phyloP scores from a whole-genome alignment of 2,888 invertebrate genomes.

The Ectemnius continuus region DNA sequence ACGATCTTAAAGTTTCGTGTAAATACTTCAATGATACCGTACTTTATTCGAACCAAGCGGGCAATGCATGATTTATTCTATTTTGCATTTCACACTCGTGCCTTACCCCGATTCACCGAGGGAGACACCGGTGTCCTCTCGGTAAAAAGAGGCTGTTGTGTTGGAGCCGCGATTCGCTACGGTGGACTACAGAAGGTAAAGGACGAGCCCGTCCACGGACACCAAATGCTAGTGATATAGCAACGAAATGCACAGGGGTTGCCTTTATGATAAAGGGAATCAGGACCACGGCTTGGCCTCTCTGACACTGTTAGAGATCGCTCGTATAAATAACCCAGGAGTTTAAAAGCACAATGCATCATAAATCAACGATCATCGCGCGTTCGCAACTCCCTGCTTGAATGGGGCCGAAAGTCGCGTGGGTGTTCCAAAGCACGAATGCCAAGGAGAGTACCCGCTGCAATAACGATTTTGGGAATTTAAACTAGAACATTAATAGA shows the following conservation, averaged over 20 bases:
- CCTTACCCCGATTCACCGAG: too few species aligned
- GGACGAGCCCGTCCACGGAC: conserved; percentile 29
- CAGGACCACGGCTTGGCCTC: conserved; percentile 7
- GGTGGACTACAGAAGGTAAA: conserved; percentile 32
- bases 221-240: conserved; percentile 51
- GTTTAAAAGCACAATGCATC: conserved; percentile 64
- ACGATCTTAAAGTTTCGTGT: too few species aligned
- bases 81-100: too few species aligned
- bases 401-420: conserved; percentile 36
- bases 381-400: conserved; percentile 22
- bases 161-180: conserved; percentile 60
- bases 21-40: background rate
- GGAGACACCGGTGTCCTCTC: too few species aligned
- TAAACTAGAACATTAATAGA: too few species aligned
- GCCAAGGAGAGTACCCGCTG: background rate
- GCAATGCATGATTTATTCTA: too few species aligned
- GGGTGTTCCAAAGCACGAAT: conserved; percentile 36
- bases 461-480: conserved; percentile 13
- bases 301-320: conserved; percentile 39
- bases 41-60: background rate
- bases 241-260: conserved; percentile 59
- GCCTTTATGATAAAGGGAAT: conserved; percentile 41
- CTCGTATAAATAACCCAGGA: conserved; percentile 55
- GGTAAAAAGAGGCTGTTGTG: conserved; percentile 18
- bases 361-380: conserved; percentile 66